A percentile compares a stretch with the other conserved stretches of the same genome.
Conservation (phyloP, 2,797 vertebrate genomes). For the Clarias fuscus region DNA sequence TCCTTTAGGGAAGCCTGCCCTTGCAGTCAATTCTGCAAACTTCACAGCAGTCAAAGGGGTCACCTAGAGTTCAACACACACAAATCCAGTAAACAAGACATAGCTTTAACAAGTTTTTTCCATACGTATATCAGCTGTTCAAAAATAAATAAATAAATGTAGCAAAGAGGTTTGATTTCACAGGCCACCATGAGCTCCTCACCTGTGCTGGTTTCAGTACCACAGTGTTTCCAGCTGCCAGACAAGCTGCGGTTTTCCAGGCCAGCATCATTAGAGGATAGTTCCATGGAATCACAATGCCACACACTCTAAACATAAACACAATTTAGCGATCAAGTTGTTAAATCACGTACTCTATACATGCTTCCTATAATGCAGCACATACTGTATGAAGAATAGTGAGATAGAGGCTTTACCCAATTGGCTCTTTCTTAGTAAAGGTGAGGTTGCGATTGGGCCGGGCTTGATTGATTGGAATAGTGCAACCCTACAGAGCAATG, state of each 20-base stretch:
- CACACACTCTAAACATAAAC: slow-evolving; percentile 76
- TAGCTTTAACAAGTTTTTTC: neutral
- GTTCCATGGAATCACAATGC: slow-evolving; percentile 87
- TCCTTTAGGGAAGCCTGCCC: slow-evolving; percentile 83
- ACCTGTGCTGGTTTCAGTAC: slow-evolving; percentile 88
- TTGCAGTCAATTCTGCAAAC: slow-evolving; percentile 82
- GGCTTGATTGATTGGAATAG: slow-evolving; percentile 82
- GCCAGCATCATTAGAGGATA: slow-evolving; percentile 90
- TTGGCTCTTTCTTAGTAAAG: slow-evolving; percentile 83
- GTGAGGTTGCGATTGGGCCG: slow-evolving; percentile 86
- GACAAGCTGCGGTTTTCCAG: slow-evolving; percentile 84
- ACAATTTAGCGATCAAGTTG: neutral
- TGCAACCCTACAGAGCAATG: slow-evolving; percentile 74
- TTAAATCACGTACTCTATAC: neutral
- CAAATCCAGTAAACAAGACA: neutral
- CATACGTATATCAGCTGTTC: neutral
- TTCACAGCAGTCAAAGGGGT: slow-evolving; percentile 86
- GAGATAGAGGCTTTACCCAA: slow-evolving; percentile 74
- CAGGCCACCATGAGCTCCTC: slow-evolving; percentile 5
- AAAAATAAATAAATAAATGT: neutral
- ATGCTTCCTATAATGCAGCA: neutral
- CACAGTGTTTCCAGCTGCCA: slow-evolving; percentile 85
- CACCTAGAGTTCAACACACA: slow-evolving; percentile 68
- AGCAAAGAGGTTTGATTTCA: neutral
- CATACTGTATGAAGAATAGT: neutral